Conservation (phyloP, 2,888 invertebrate species). For the Lacanobia wlatinum region DNA sequence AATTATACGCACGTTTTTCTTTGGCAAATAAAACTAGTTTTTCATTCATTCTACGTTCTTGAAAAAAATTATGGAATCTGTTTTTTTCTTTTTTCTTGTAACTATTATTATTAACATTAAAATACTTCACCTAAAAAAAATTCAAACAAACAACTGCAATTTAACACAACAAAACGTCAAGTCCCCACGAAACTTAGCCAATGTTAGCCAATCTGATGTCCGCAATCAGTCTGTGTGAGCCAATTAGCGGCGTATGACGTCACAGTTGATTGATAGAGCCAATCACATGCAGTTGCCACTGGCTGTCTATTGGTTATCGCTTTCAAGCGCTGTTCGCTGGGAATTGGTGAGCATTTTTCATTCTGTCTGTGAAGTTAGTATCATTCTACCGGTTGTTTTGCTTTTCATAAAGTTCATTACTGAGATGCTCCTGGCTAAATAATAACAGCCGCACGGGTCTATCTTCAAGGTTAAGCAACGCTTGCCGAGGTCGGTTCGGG, state of each 20-base stretch:
- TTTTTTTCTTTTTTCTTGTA: too few relatives aligned
- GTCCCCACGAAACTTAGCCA: background rate
- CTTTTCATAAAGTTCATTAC: too few relatives aligned
- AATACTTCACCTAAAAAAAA: too few relatives aligned
- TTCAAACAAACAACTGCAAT: background rate
- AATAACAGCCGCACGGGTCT: too few relatives aligned
- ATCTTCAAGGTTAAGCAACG: too few relatives aligned
- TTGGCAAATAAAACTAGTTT: too few relatives aligned
- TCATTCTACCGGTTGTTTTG: background rate
- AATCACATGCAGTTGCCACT: conserved; percentile 35
- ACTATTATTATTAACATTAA: too few relatives aligned
- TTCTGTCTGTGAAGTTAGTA: background rate
- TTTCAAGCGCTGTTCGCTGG: conserved; percentile 40
- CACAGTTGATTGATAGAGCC: conserved; percentile 47
- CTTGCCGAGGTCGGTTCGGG: too few relatives aligned
- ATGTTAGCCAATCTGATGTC: conserved; percentile 17
- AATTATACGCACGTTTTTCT: too few relatives aligned
- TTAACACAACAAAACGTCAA: conserved; percentile 1
- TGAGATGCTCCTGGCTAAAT: too few relatives aligned
- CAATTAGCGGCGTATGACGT: conserved; percentile 55
- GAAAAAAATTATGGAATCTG: too few relatives aligned
- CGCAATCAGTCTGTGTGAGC: conserved; percentile 24
- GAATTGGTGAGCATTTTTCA: conserved; percentile 34
- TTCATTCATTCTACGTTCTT: too few relatives aligned
- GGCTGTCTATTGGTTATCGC: conserved; percentile 25